phyloP scores from a whole-genome alignment of 53 echinoderm and acorn worm genomes.

The Crossaster papposus region DNA sequence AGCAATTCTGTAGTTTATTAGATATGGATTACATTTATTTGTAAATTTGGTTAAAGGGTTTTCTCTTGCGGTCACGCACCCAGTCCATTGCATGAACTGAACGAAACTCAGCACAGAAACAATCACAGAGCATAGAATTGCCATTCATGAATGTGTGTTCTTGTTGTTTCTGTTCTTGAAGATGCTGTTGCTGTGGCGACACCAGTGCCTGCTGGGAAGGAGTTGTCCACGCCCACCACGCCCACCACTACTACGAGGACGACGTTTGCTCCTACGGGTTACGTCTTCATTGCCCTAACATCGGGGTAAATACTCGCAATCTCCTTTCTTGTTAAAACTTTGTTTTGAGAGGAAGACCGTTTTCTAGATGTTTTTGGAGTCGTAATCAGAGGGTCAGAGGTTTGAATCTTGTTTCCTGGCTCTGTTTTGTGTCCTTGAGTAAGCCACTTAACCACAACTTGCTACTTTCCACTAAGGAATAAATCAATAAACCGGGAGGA shows the following conservation, averaged over 20 bases:
- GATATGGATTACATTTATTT: background rate
- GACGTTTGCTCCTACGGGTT: conserved; percentile 44
- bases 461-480: too few species aligned
- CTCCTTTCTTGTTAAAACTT: background rate
- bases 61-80: background rate
- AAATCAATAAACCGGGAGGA: too few species aligned
- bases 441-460: too few species aligned
- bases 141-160: background rate
- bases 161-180: background rate
- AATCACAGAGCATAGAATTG: background rate
- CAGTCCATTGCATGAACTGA: background rate
- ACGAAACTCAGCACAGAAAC: background rate
- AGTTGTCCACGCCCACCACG: background rate
- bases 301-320: conserved; percentile 24
- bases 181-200: conserved; percentile 38
- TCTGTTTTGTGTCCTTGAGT: background rate
- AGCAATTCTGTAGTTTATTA: background rate
- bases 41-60: background rate
- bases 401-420: background rate
- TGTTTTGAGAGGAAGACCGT: too few species aligned
- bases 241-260: conserved; percentile 11
- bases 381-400: background rate
- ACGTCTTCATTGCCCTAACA: conserved; percentile 46
- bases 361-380: background rate
- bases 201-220: conserved; percentile 12